phyloP scores from a whole-genome alignment of 1,140 invertebrate species.

The Ditylenchus dipsaci region DNA sequence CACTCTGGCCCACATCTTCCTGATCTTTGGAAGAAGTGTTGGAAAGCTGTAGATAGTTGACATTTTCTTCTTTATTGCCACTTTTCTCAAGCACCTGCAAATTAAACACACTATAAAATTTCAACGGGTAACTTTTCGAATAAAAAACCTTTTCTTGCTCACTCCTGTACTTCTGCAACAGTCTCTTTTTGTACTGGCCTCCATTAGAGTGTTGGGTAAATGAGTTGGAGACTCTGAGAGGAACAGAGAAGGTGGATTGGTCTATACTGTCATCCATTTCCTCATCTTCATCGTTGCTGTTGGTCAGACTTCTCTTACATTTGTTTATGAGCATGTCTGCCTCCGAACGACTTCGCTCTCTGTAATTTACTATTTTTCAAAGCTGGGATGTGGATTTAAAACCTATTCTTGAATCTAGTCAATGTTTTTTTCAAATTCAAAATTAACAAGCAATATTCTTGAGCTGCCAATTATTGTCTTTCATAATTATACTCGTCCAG shows the following conservation, averaged over 20 bases:
- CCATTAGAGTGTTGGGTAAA: conserved; percentile 8
- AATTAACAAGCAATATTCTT: too few relatives aligned
- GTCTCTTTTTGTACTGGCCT: conserved; percentile 14
- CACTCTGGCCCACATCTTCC: not conserved
- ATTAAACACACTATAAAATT: too few relatives aligned
- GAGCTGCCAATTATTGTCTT: too few relatives aligned
- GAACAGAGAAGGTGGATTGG: conserved; percentile 52
- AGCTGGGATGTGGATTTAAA: not conserved
- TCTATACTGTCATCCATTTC: conserved; percentile 38
- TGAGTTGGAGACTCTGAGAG: conserved; percentile 13
- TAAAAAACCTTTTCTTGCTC: conserved; percentile 5
- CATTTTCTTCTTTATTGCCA: not conserved
- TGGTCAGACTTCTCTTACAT: not conserved
- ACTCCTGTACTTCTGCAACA: conserved; percentile 13
- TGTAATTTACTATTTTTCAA: not conserved
- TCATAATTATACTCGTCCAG: too few relatives aligned
- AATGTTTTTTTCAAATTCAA: not conserved
- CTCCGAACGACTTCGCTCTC: conserved; percentile 54
- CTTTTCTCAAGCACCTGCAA: not conserved
- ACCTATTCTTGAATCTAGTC: not conserved
- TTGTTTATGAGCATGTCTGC: conserved; percentile 44
- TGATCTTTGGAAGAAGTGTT: not conserved
- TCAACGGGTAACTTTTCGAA: not conserved
- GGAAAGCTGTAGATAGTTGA: not conserved
- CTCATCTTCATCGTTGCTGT: conserved; percentile 23